phyloP scores from a whole-genome alignment of 1,140 invertebrate genomes.

The Cryptotermes secundus region DNA sequence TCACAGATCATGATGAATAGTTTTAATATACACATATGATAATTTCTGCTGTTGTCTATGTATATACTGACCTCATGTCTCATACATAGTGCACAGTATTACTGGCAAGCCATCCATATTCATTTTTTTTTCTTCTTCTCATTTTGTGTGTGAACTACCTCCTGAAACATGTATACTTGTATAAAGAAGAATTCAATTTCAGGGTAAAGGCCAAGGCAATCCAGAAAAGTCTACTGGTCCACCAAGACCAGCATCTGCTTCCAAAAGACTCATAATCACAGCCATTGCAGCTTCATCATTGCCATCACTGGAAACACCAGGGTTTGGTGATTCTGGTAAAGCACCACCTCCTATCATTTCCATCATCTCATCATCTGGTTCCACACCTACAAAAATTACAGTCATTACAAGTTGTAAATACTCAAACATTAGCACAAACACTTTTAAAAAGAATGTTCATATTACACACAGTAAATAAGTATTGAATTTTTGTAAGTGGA shows the following conservation, averaged over 20 bases:
- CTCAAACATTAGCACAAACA: too few species aligned
- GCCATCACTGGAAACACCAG: conserved; percentile 60
- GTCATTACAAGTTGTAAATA: too few species aligned
- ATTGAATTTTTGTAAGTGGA: too few species aligned
- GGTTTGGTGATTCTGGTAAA: conserved; percentile 52
- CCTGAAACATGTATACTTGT: too few species aligned
- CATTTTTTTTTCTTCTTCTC: background rate
- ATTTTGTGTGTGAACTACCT: too few species aligned
- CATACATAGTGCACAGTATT: background rate
- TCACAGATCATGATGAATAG: conserved; percentile 43
- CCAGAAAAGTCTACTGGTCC: conserved; percentile 85
- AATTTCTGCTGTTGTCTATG: background rate
- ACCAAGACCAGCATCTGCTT: conserved; percentile 74
- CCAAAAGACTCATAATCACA: conserved; percentile 87
- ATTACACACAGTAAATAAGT: too few species aligned
- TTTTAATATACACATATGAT: background rate
- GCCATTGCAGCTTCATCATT: conserved; percentile 91
- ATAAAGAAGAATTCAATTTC: background rate
- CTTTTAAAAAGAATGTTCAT: too few species aligned
- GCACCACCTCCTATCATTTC: conserved; percentile 59
- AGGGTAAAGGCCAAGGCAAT: conserved; percentile 83
- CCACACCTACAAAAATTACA: background rate
- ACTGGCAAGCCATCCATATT: background rate
- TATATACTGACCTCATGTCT: background rate
- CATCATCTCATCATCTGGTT: conserved; percentile 56